phyloP scores from a whole-genome alignment of 2,888 invertebrate genomes.

The Mesorhabditis belari region DNA sequence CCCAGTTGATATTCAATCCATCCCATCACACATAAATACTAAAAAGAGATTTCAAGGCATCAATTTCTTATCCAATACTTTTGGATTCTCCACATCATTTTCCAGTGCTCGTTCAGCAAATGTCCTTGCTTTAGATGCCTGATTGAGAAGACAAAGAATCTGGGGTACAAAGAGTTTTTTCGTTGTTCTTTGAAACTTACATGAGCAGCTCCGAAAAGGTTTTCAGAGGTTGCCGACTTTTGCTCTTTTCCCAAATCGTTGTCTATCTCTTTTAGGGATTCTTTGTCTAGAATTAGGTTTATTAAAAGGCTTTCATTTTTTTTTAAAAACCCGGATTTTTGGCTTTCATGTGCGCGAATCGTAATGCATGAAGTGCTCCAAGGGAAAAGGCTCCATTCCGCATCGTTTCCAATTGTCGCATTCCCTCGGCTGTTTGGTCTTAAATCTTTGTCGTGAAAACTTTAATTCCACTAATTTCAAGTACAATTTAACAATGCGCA shows the following conservation, averaged over 20 bases:
- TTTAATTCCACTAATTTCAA: background rate
- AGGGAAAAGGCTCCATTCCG: slow-evolving; percentile 15
- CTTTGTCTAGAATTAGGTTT: slow-evolving; percentile 9
- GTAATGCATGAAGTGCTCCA: slow-evolving; percentile 18
- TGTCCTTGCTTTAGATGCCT: slow-evolving; percentile 13
- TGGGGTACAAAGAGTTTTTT: too few species aligned
- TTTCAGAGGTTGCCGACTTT: slow-evolving; percentile 10
- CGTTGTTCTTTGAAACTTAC: background rate
- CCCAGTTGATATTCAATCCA: slow-evolving; percentile 26
- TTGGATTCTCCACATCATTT: slow-evolving; percentile 11
- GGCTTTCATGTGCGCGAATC: slow-evolving; percentile 21
- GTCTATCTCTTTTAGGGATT: slow-evolving; percentile 24
- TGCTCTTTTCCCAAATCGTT: slow-evolving; percentile 6
- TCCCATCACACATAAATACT: slow-evolving; percentile 16
- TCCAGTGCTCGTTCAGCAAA: slow-evolving; percentile 10
- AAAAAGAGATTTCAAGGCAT: background rate
- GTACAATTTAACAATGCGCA: background rate
- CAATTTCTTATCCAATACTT: slow-evolving; percentile 1
- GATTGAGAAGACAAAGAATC: slow-evolving; percentile 11
- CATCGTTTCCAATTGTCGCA: slow-evolving; percentile 27
- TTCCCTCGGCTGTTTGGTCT: slow-evolving; percentile 41
- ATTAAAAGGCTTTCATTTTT: background rate
- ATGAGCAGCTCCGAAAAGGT: background rate
- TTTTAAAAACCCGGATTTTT: slow-evolving; percentile 17
- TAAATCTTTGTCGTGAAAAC: too few species aligned